These are phyloP conservation scores for Desoria tigrina DNA, from an alignment of 2,888 invertebrate genomes.

Conservation along the genomic window DNA sequence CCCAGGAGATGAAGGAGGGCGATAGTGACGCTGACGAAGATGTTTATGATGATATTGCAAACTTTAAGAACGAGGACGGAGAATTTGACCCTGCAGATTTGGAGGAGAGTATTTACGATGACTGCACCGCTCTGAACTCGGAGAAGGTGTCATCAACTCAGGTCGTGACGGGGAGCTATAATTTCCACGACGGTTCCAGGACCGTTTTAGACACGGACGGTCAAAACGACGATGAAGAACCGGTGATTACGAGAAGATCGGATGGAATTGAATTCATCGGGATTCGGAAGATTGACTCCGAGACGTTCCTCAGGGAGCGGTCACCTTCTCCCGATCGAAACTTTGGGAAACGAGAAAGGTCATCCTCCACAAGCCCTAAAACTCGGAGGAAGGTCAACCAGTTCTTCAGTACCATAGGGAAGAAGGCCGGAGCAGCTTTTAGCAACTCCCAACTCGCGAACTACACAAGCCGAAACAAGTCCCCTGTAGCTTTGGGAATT, in stretches of 20 bases:
- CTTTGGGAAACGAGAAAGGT: slow-evolving; percentile 41
- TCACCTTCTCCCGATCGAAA: slow-evolving; percentile 34
- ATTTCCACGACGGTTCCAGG: slow-evolving; percentile 44
- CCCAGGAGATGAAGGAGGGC: background rate
- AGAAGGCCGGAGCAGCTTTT: slow-evolving; percentile 53
- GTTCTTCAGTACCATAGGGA: slow-evolving; percentile 53
- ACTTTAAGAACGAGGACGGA: slow-evolving; percentile 28
- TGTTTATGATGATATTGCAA: slow-evolving; percentile 43
- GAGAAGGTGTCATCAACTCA: slow-evolving; percentile 9
- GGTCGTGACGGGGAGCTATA: slow-evolving; percentile 35
- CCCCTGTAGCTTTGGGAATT: slow-evolving; percentile 31
- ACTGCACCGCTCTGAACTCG: slow-evolving; percentile 37
- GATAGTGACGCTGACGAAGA: slow-evolving; percentile 26
- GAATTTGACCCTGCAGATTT: slow-evolving; percentile 36
- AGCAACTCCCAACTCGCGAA: slow-evolving; percentile 36
- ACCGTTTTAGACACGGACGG: slow-evolving; percentile 19
- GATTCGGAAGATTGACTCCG: slow-evolving; percentile 52
- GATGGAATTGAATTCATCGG: slow-evolving; percentile 53
- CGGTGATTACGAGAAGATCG: slow-evolving; percentile 38
- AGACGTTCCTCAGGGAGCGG: slow-evolving; percentile 49
- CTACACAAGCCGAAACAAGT: slow-evolving; percentile 32
- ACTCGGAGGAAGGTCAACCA: slow-evolving; percentile 52
- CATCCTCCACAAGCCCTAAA: slow-evolving; percentile 51
- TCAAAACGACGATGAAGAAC: slow-evolving; percentile 40
- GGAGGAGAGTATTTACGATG: slow-evolving; percentile 52